Evolutionary conservation across 2,113 vertebrate genomes (phyloP).

Genomic region (Semicossyphus pulcher): DNA sequence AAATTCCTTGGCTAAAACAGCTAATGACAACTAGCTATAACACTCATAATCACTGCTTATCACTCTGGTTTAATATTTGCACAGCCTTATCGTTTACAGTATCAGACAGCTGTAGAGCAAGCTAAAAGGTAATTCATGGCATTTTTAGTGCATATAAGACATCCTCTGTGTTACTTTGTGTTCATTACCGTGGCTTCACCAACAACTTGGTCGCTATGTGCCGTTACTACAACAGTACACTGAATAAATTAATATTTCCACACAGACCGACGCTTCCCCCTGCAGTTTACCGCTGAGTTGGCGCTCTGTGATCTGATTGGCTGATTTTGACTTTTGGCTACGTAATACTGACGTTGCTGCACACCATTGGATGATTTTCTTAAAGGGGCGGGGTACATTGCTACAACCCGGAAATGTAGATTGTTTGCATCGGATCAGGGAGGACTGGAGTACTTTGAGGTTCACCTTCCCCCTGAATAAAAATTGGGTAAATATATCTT

Average conservation of each 20-base stretch:
- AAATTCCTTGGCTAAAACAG: not conserved
- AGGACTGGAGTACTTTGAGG: not conserved
- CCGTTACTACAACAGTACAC: constrained; percentile 62
- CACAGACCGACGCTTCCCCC: not conserved
- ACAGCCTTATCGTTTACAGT: not conserved
- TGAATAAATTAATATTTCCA: not conserved
- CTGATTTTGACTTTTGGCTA: not conserved
- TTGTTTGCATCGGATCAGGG: constrained; percentile 5
- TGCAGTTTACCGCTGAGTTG: constrained; percentile 17
- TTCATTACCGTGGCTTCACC: constrained; percentile 15
- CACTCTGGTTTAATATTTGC: not conserved
- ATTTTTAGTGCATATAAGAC: not conserved
- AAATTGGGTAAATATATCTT: constrained; percentile 82
- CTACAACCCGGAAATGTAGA: constrained; percentile 74
- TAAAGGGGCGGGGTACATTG: constrained; percentile 38
- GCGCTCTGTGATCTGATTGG: constrained; percentile 67
- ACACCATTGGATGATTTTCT: constrained; percentile 59
- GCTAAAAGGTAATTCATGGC: not conserved
- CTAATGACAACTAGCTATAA: not conserved
- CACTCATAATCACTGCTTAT: not conserved
- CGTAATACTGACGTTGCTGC: rapidly evolving
- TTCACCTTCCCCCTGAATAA: not conserved
- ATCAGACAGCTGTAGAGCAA: not conserved
- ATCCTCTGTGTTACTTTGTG: not conserved
- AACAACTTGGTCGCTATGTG: constrained; percentile 42